Base-by-base conservation (phyloP, 2,888 invertebrate species). In the Drosophila tripunctata region DNA sequence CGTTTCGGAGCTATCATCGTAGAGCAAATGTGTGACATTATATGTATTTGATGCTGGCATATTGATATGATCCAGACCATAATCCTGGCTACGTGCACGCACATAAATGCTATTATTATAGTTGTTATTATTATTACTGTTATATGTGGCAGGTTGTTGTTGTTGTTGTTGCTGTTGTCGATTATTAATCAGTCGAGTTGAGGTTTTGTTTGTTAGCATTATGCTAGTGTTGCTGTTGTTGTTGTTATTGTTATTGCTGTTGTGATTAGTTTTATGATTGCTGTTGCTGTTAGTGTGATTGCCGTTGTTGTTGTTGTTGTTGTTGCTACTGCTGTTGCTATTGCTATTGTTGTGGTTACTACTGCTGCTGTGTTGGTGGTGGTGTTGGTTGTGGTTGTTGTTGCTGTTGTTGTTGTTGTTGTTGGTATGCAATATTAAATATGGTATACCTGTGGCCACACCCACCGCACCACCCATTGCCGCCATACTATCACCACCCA, bases 11-110 rank as follows among this genome's bases (percentile, higher is more conserved):
- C 85, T 82, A 10, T 87, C 83, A 12, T 77, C 83, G 2, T 67
- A 65, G 0, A 60, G 27, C n/a, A 66, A 15, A 24, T 57, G 67
- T 19, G 33, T 17, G 4, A 61, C 45, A 43, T 75, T 52, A 17
- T 38, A 60, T 4, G 45, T 12, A 33, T 15, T 45, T 2, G 60
- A 21, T 3, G n/a, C n/a, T n/a, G 78, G 40, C 35, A 64, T 12
- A n/a, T n/a, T n/a, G n/a, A n/a, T n/a, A 14, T 66, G 57, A 72
- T 91, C 90, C 43, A 91, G 66, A 4, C 90, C 91, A 57, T 89
- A 88, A 71, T 91, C 91, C 68, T 91, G 91, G 63, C 91, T 91
- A 50, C 84, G 64, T 8, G 81, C 81, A 4, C 84, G 84, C 45
- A 65, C 55, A 36, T 79, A 80, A 41, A 58, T 65, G 31, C 51